Base-by-base conservation (phyloP, 1,140 invertebrate species). In the Stratiolaelaps scimitus region DNA sequence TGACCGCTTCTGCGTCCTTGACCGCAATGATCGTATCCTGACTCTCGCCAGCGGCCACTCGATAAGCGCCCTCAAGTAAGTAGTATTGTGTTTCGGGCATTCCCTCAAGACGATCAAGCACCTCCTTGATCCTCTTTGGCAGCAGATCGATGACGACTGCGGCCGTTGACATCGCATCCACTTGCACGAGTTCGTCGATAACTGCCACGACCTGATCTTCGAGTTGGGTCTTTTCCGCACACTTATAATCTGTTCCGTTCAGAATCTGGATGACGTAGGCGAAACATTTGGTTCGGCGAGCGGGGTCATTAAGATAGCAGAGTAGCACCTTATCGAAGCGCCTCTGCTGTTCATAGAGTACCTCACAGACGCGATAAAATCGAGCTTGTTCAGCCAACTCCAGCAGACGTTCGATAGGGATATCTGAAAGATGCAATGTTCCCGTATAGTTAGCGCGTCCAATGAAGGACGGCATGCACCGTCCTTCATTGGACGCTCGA, bases 341-440 rank as follows among this genome's bases (percentile, higher is more conserved):
- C 56, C 78, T 74, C 66, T 76, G 74, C 69, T 79, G 76, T 70
- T 81, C 79, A 73, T 83, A 81, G 23, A 84, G 69, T 67, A 80
- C 74, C 70, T 83, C 82, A 76, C 82, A 83, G 1, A 84, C 81
- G 20, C 81, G 78, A 70, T 78, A 85, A 83, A 86, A 85, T 74
- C 80, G 80, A 40, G 83, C 83, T 69, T 79, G 75, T 69, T 82
- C 78, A 7, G 83, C 80, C 64, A 83, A 76, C 68, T 78, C 75
- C 5, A 86, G 71, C 15, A 86, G 75, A 69, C 76, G 75, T 23
- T 79, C 74, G 66, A 77, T 75, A 64, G 81, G 76, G 77, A 83
- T 83, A 72, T 83, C 80, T 26, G 65, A 43, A 26, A 66, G 23
- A 28, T 26, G 69, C 65, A 60, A 34, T 60, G 19, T 48, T 60